These are phyloP conservation scores for Elymnias hypermnestra DNA, from an alignment of 1,140 invertebrate genomes.

Conservation along the genomic window DNA sequence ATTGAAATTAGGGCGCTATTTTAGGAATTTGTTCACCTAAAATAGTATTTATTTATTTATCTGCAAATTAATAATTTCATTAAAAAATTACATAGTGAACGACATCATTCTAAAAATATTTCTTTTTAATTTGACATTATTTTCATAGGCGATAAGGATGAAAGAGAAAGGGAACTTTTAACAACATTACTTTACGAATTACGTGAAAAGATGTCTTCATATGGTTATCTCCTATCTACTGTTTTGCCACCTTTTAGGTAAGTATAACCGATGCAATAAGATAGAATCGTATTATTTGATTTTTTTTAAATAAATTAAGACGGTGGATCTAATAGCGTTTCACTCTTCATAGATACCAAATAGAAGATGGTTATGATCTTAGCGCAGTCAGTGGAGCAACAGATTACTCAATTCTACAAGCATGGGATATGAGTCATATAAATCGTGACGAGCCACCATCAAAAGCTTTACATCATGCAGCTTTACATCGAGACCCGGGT, in stretches of 20 bases:
- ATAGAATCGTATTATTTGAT: no score
- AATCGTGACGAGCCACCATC: conserved; percentile 50
- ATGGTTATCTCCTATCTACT: conserved; percentile 57
- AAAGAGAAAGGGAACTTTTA: conserved; percentile 62
- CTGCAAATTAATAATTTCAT: no score
- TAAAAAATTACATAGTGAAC: not conserved
- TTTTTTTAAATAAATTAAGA: no score
- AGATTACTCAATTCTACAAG: conserved; percentile 67
- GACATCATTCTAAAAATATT: no score
- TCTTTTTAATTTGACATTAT: no score
- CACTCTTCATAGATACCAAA: conserved; percentile 67
- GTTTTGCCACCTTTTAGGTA: conserved; percentile 62
- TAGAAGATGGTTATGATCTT: conserved; percentile 71
- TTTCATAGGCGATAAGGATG: conserved; percentile 68
- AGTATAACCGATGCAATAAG: no score
- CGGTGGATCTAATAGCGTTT: no score
- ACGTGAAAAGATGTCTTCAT: conserved; percentile 59
- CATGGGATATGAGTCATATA: conserved; percentile 66
- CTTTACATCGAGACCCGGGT: conserved; percentile 55
- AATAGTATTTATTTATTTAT: no score
- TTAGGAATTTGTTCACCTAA: no score
- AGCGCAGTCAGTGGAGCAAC: conserved; percentile 61
- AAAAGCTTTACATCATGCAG: conserved; percentile 59
- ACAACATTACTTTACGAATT: conserved; percentile 67
- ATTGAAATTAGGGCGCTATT: no score